phyloP scores from a whole-genome alignment of 2,113 vertebrate species.

The Peucedramus taeniatus region DNA sequence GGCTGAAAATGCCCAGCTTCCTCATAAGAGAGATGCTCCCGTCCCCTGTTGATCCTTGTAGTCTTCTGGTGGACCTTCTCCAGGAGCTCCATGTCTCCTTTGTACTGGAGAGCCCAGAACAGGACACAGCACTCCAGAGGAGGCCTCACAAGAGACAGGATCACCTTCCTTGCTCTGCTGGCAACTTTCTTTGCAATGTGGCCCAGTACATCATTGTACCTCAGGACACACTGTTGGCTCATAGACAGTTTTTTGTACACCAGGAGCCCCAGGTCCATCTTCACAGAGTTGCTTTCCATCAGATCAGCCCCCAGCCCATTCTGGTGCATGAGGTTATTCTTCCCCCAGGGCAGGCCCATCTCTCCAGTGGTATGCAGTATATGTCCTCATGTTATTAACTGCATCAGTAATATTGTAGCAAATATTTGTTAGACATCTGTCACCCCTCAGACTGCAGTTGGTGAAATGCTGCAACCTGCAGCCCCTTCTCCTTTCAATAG shows the following conservation, averaged over 20 bases:
- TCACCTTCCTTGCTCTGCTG: not conserved
- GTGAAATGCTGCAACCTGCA: not conserved
- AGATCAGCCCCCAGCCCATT: not conserved
- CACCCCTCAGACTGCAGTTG: not conserved
- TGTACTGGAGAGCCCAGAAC: not conserved
- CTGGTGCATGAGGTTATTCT: not conserved
- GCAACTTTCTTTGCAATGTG: accelerated
- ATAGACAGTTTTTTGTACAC: not conserved
- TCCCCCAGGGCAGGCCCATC: not conserved
- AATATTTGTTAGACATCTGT: not conserved
- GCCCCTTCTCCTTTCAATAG: not conserved
- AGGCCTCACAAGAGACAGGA: not conserved
- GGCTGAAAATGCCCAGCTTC: not conserved
- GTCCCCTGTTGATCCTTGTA: not conserved
- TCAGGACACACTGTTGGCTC: not conserved
- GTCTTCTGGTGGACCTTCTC: not conserved
- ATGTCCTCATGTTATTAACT: not conserved
- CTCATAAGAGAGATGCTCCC: not conserved
- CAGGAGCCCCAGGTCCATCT: not conserved
- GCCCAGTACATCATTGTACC: not conserved
- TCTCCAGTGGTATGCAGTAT: not conserved
- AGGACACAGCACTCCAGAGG: not conserved
- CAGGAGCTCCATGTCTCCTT: not conserved
- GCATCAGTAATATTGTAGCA: not conserved
- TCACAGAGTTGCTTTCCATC: not conserved